Percentiles rank a stretch among this genome's conserved stretches.
phyloP scores from a whole-genome alignment of 2,888 invertebrate species.

The Lycaena phlaeas region DNA sequence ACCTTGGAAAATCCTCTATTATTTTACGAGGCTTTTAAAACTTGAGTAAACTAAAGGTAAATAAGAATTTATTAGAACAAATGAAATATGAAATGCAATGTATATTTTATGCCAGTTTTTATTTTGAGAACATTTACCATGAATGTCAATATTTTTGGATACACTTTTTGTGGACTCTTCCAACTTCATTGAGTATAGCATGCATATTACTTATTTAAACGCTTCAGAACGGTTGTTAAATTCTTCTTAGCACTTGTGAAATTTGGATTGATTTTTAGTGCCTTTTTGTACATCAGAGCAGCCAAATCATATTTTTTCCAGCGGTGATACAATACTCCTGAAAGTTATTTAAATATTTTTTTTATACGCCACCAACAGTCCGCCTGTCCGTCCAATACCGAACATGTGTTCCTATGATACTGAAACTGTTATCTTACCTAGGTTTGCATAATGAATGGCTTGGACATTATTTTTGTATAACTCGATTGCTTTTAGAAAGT shows the following conservation, averaged over 20 bases:
- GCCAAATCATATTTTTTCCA: constrained; percentile 87
- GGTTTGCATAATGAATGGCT: constrained; percentile 90
- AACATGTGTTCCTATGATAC: not conserved
- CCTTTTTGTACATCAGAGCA: constrained; percentile 80
- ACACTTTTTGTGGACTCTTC: too few relatives aligned
- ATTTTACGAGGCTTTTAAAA: too few relatives aligned
- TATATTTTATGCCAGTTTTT: too few relatives aligned
- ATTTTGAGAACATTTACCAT: too few relatives aligned
- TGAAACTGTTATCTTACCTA: constrained; percentile 76
- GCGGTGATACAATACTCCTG: constrained; percentile 93
- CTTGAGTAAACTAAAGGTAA: too few relatives aligned
- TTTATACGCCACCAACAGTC: not conserved
- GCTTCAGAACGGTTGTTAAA: constrained; percentile 53
- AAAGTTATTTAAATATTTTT: constrained; percentile 23
- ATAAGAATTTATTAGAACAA: too few relatives aligned
- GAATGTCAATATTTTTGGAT: too few relatives aligned
- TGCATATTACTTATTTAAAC: constrained; percentile 12
- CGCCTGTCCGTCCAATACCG: not conserved
- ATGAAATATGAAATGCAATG: too few relatives aligned
- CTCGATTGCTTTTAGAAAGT: constrained; percentile 84
- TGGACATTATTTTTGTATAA: constrained; percentile 74
- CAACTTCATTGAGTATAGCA: too few relatives aligned
- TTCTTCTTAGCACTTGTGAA: constrained; percentile 80
- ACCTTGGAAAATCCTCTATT: too few relatives aligned
- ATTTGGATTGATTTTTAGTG: constrained; percentile 80